Conservation (phyloP, 2,888 invertebrate species). For the Stegophylla sp. region DNA sequence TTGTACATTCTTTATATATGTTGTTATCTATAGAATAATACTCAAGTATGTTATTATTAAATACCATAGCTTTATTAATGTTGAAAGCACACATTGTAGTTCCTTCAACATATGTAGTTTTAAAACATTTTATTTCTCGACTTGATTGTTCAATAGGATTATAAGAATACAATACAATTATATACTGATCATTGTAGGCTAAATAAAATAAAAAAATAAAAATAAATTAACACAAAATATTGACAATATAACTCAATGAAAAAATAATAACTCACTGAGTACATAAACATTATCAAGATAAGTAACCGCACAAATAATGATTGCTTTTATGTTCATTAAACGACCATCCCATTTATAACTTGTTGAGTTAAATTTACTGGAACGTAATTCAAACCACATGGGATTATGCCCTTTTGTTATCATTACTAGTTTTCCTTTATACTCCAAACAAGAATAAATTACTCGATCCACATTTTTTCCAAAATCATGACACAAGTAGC, state of each 20-base stretch:
- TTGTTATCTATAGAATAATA: not conserved
- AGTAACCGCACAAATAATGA: not conserved
- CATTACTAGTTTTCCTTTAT: not conserved
- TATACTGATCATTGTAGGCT: not conserved
- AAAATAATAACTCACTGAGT: slow-evolving; percentile 7
- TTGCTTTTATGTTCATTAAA: not conserved
- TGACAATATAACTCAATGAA: not conserved
- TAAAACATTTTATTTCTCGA: not conserved
- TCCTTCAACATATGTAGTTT: not conserved
- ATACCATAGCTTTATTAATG: slow-evolving; percentile 21
- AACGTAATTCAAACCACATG: not conserved
- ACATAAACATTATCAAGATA: not conserved
- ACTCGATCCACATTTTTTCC: not conserved
- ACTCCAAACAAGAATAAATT: not conserved
- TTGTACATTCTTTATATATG: not conserved
- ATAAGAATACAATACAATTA: not conserved
- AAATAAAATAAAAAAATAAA: not conserved
- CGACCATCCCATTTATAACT: not conserved
- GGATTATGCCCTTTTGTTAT: slow-evolving; percentile 1
- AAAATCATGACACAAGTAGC: not conserved
- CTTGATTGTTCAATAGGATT: not conserved
- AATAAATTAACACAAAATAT: not conserved
- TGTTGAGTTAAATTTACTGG: no score
- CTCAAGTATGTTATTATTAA: not conserved
- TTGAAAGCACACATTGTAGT: slow-evolving; percentile 17